phyloP scores from a whole-genome alignment of 1,140 invertebrate genomes.

The Campoletis sonorensis region DNA sequence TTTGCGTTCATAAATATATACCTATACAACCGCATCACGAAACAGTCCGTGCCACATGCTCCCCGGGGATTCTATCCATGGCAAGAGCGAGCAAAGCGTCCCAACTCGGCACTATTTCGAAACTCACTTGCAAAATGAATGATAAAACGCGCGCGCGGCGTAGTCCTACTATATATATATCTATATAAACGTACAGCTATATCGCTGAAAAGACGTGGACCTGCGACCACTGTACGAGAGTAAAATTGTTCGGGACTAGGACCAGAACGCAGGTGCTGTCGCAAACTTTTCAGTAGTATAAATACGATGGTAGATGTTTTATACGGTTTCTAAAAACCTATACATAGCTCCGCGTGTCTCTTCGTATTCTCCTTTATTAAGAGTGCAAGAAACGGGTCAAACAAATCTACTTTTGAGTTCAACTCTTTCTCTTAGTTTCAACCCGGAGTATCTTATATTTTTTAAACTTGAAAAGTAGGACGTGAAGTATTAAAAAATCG shows the following conservation, averaged over 20 bases:
- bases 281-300: not conserved
- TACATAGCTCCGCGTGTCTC: not conserved
- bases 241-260: not conserved
- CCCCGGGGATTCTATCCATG: not conserved
- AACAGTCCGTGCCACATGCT: constrained; percentile 6
- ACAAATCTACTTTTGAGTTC: too few relatives aligned
- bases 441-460: too few relatives aligned
- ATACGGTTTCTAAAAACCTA: not conserved
- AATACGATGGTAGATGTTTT: constrained; percentile 1
- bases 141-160: constrained; percentile 23
- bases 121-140: constrained; percentile 31
- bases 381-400: too few relatives aligned
- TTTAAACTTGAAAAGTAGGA: too few relatives aligned
- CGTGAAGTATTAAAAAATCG: too few relatives aligned
- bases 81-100: not conserved
- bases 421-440: too few relatives aligned
- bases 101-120: constrained; percentile 2
- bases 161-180: not conserved
- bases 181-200: not conserved
- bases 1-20: constrained; percentile 3
- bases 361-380: too few relatives aligned
- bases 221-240: not conserved
- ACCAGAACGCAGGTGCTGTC: not conserved
- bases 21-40: not conserved
- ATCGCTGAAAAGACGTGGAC: not conserved